Evolutionary conservation across 2,888 invertebrate species (phyloP), one percentile per base, ranked within the genome.

Genomic region (Eupeodes latifasciatus): DNA sequence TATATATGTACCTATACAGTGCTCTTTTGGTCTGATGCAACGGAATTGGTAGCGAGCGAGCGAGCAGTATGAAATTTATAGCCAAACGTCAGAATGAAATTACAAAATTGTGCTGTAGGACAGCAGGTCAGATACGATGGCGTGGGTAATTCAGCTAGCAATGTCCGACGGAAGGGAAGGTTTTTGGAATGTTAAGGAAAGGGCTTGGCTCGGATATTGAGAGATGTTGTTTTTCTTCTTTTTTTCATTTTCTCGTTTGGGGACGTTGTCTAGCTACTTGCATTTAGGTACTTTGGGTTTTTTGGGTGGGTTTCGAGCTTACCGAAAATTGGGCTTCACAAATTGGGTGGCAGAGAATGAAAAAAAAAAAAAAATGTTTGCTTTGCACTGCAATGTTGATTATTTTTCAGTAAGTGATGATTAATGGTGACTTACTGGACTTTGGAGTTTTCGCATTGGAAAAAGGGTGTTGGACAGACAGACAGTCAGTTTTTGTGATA

Each of bases 41-140:
- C 19, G 53, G 53, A 40, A 44, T 71, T 44, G 16, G 40, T 55
- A 40, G 55, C 27, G 27, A 27, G 27, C 27, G 2, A 27, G 27
- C 27, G 27, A 27, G 27, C 55, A 19, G 57, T 10, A 72, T 72
- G 47, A 72, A 62, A 81, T 81, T 81, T 76, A 81, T 81, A 55
- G 81, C 61, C 57, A n/a, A 75, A 61, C 36, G 62, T 69, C 62
- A 69, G 69, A 61, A 61, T 61, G 40, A 76, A 77, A 71, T 71
- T 76, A 53, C 47, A 76, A 34, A 76, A 69, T 57, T 14, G 44
- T 75, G 34, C 69, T 44, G 40, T 6, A 12, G 14, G 6, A 53
- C 11, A 53, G 67, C 67, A 80, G 64, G 72, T 49, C 19, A 47
- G 59, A 51, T 36, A 75, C 51, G 40, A 19, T 19, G 19, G 59